Percentiles rank a stretch among this genome's conserved stretches.
phyloP scores from a whole-genome alignment of 1,140 invertebrate genomes.

The Limonius californicus region DNA sequence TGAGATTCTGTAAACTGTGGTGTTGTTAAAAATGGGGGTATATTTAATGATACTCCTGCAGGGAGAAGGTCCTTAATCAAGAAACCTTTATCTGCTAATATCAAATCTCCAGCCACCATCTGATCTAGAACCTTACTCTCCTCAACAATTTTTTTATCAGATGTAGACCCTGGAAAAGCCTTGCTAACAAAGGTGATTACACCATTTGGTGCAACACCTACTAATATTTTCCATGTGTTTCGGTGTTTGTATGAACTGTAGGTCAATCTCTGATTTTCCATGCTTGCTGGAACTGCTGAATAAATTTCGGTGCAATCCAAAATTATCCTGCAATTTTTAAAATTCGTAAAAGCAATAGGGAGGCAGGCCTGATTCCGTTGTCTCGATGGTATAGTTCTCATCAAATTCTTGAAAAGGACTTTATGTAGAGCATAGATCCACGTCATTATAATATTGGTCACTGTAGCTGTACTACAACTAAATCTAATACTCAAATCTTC shows the following conservation, averaged over 20 bases:
- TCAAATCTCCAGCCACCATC: conserved; percentile 5
- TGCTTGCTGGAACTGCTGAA: conserved; percentile 11
- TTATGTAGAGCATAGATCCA: conserved; percentile 32
- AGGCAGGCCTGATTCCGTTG: conserved; percentile 26
- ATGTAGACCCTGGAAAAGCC: conserved; percentile 11
- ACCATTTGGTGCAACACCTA: conserved; percentile 18
- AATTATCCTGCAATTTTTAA: conserved; percentile 16
- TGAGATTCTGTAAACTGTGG: conserved; percentile 14
- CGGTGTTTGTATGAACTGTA: conserved; percentile 22
- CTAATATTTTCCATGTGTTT: conserved; percentile 16
- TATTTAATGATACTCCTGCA: conserved; percentile 14
- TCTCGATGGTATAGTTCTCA: conserved; percentile 27
- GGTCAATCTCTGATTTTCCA: conserved; percentile 11
- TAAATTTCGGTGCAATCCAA: conserved; percentile 20
- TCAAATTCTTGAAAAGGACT: conserved; percentile 29
- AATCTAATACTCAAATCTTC: conserved; percentile 28
- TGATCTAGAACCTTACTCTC: conserved; percentile 7
- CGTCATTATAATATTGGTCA: conserved; percentile 31
- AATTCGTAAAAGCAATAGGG: neutral
- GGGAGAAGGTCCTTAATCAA: conserved; percentile 15
- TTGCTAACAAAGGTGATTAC: conserved; percentile 13
- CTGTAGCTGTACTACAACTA: conserved; percentile 20
- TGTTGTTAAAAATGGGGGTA: conserved; percentile 19
- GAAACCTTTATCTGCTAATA: conserved; percentile 20
- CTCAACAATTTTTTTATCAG: conserved; percentile 16